phyloP scores from a whole-genome alignment of 2,113 vertebrate species.

The Halcyon malimbica region DNA sequence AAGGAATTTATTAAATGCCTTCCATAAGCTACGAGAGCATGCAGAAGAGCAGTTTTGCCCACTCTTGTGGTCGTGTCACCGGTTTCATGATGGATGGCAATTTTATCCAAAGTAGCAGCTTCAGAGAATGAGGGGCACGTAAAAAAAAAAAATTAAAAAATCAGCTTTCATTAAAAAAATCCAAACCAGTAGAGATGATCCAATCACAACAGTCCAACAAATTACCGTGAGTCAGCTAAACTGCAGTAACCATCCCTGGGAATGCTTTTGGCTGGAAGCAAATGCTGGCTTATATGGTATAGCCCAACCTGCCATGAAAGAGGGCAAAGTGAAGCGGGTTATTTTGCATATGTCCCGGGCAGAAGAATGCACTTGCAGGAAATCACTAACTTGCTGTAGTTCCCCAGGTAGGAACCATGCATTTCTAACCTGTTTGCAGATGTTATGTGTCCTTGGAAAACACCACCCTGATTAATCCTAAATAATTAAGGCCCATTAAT shows the following conservation, averaged over 20 bases:
- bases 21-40: background rate
- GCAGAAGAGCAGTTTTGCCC: background rate
- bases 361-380: background rate
- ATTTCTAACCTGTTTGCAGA: background rate
- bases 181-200: background rate
- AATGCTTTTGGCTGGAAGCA: background rate
- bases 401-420: background rate
- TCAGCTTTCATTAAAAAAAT: background rate
- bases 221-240: constrained; percentile 44
- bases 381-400: background rate
- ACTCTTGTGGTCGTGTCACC: background rate
- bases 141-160: background rate
- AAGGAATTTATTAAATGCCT: constrained; percentile 49
- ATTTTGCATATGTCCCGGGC: background rate
- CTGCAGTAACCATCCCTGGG: background rate
- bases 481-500: background rate
- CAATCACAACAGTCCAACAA: constrained; percentile 16
- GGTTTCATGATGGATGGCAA: background rate
- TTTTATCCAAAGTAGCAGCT: constrained; percentile 31
- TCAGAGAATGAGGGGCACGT: background rate
- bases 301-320: background rate
- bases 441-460: background rate
- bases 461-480: background rate
- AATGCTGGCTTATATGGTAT: background rate
- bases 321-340: background rate